Evolutionary conservation across 2,797 vertebrate species (phyloP), one percentile per base, ranked within the genome.

Genomic region (Uromys caudimaculatus): DNA sequence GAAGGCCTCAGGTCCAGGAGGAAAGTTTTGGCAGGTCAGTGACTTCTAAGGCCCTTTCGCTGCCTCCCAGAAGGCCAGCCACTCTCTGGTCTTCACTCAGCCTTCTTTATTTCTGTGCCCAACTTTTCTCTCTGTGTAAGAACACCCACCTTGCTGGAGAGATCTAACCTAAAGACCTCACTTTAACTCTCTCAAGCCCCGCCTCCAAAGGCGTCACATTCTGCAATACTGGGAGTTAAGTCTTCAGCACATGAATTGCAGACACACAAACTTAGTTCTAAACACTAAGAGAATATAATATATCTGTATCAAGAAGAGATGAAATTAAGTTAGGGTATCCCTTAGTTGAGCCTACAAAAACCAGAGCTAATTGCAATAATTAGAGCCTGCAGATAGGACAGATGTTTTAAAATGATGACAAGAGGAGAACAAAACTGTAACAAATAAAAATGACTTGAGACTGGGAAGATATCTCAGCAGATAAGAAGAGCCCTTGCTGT

Each of bases 161-260:
- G 64, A 24, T 23, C 52, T 10, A 27, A 58, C 32, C 83, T 44
- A n/a, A 85, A 41, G 54, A 32, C 5, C 24, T 9, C 7, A 12
- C 44, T 93, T 86, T 90, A 86, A 58, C 71, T 85, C 24, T 76
- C 71, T 89, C 76, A 89, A 71, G 71, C n/a, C 6, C 24, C n/a
- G 14, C 52, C 47, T 79, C 78, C 54, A 38, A 38, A 81, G 9
- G 32, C 24, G 75, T 52, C 58, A 60, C 71, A 82, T 87, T 32
- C 73, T 71, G 52, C 71, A 23, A 44, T 83, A 44, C 69, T 50
- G 35, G 44, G 41, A 62, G 11, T 32, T 75, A 32, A 47, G 35
- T 10, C 10, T 60, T 60, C 54, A 60, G 11, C 38, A 79, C n/a
- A 69, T 27, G 38, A 78, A 92, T 78, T 24, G 35, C 69, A 54